These are phyloP conservation scores for Micrasema minimum DNA, from an alignment of 1,140 invertebrate genomes.

Conservation along the genomic window DNA sequence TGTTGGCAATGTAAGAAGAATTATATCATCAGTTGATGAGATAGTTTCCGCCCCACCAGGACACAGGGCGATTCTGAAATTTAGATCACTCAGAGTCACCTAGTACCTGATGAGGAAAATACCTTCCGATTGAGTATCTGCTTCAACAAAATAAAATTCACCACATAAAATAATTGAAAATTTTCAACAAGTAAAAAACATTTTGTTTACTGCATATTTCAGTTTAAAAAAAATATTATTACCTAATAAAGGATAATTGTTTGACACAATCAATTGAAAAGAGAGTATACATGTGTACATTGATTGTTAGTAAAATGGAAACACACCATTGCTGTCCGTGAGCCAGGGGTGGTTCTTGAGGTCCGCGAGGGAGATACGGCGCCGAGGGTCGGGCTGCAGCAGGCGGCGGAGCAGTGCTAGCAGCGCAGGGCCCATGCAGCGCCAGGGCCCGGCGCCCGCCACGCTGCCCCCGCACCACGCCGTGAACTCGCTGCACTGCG, in stretches of 20 bases:
- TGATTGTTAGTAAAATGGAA: too few species aligned
- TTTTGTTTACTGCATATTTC: too few species aligned
- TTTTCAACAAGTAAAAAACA: too few species aligned
- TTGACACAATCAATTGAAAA: too few species aligned
- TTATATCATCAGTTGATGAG: not conserved
- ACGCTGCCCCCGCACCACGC: constrained; percentile 78
- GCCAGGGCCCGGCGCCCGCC: constrained; percentile 80
- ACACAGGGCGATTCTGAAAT: constrained; percentile 64
- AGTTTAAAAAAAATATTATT: too few species aligned
- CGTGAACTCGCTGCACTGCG: constrained; percentile 77
- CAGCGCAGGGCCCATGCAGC: constrained; percentile 80
- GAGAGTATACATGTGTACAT: too few species aligned
- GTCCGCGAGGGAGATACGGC: constrained; percentile 74
- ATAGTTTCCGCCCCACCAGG: constrained; percentile 55
- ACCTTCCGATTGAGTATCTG: not conserved
- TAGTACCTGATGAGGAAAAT: constrained; percentile 76
- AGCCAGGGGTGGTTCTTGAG: constrained; percentile 85
- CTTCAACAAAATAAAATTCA: too few species aligned
- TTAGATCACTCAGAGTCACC: constrained; percentile 79
- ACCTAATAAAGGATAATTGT: too few species aligned
- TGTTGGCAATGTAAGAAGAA: not conserved
- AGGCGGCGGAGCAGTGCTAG: constrained; percentile 81
- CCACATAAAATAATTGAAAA: too few species aligned
- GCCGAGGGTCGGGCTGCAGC: constrained; percentile 72
- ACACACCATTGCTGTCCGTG: constrained; percentile 66